Evolutionary conservation across 2,888 invertebrate species (phyloP).

Genomic region (Sipha maydis): DNA sequence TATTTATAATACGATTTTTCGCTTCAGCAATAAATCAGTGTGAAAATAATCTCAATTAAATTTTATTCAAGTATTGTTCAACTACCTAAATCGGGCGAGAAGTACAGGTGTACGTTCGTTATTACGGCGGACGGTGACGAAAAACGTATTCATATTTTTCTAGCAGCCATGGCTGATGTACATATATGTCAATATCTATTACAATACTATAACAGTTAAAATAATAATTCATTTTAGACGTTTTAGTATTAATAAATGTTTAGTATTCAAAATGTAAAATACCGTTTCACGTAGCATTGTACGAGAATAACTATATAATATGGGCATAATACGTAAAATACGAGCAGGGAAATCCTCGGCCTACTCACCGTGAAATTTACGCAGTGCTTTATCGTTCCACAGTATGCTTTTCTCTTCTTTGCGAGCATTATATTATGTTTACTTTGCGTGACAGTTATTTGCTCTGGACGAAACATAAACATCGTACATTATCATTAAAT

Average conservation of each 20-base stretch:
- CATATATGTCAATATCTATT: too few relatives aligned
- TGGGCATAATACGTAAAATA: constrained; percentile 13
- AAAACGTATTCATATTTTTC: too few relatives aligned
- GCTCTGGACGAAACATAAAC: not conserved
- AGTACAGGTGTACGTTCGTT: too few relatives aligned
- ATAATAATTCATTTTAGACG: too few relatives aligned
- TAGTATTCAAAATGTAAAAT: not conserved
- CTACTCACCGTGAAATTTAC: constrained; percentile 47
- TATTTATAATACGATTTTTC: too few relatives aligned
- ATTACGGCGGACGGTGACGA: too few relatives aligned
- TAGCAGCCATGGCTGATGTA: too few relatives aligned
- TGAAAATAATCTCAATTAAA: too few relatives aligned
- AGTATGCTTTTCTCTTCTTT: constrained; percentile 33
- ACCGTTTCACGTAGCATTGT: constrained; percentile 15
- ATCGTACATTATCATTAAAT: not conserved
- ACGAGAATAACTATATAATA: constrained; percentile 9
- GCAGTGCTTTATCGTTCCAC: constrained; percentile 36
- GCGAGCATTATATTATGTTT: constrained; percentile 9
- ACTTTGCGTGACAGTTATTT: constrained; percentile 27
- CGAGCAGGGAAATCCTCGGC: constrained; percentile 39
- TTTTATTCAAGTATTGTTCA: too few relatives aligned
- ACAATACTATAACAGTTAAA: too few relatives aligned
- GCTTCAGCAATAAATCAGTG: too few relatives aligned
- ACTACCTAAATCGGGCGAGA: too few relatives aligned
- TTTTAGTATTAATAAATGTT: not conserved